Base-by-base conservation (phyloP, 2,797 vertebrate species). In the Paramormyrops hopkinsi region DNA sequence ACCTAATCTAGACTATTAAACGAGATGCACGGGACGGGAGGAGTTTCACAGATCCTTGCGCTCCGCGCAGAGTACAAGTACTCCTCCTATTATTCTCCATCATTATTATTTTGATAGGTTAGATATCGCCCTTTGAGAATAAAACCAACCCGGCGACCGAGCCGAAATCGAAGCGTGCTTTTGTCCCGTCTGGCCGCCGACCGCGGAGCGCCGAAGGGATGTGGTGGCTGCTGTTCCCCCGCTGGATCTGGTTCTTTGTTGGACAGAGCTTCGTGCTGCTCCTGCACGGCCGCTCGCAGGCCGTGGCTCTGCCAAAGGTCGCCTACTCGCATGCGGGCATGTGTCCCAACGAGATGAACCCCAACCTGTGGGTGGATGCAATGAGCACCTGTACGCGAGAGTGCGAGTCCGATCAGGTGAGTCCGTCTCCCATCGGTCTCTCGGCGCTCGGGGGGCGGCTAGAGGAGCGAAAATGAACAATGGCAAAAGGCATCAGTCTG, bases 321-420 rank as follows among this genome's bases (percentile, higher is more conserved):
- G 97, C 98, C 2, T 99, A 99, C 88, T 99, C 98, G 37, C 98
- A 99, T 1, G 98, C 98, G 0, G 98, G 98, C 92, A 96, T 99
- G 92, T 99, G 98, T 92, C 98, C 98, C 79, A 99, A 99, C 91
- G 98, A 99, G 90, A 97, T 99, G 97, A 99, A 98, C 94, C 98
- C 98, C 90, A 99, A 99, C 94, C 96, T 99, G 92, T 99, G 98
- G 98, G 98, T 99, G 90, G 98, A 99, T 1, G 98, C 98, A 0
- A 99, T 99, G 97, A 99, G 98, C 94, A 99, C 98, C 95, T 99
- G 98, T 95, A 96, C 96, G 95, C 95, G 98, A 3, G 98, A 99
- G 93, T 99, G 98, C 88, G 97, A 98, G 86, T 94, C 97, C 0
- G 98, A 99, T 91, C 97, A 97, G 98, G 98, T 99, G 96, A 97